These are phyloP conservation scores for Nerophis lumbriciformis DNA, from an alignment of 2,113 vertebrate species.

Conservation along the genomic window DNA sequence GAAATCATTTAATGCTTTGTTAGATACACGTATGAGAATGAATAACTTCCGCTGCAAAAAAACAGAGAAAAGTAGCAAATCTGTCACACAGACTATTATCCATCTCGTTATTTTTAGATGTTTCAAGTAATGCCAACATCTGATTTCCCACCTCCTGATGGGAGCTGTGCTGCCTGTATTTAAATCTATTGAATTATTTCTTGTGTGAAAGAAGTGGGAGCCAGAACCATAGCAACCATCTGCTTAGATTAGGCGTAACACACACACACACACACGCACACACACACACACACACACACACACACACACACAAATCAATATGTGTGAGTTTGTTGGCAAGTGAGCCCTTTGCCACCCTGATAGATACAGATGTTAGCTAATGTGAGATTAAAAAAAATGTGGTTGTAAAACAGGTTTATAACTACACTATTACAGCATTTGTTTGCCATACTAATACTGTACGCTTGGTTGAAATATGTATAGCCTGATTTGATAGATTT, in stretches of 20 bases:
- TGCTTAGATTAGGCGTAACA: constrained; percentile 38
- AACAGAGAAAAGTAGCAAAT: background rate
- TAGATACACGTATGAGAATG: background rate
- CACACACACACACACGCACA: constrained; percentile 26
- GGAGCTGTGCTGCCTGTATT: constrained; percentile 32
- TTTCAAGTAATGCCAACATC: background rate
- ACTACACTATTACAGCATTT: background rate
- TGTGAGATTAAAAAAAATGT: background rate
- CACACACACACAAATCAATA: constrained; percentile 52
- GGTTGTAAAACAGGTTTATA: constrained; percentile 9
- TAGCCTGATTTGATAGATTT: too few relatives aligned
- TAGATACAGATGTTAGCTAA: constrained; percentile 54
- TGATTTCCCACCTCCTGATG: constrained; percentile 10
- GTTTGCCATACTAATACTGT: constrained; percentile 10
- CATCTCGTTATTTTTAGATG: background rate
- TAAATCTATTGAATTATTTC: constrained; percentile 58
- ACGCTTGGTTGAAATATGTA: background rate
- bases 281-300: constrained; percentile 18
- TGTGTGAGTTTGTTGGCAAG: constrained; percentile 27
- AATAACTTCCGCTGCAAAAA: background rate
- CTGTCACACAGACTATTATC: background rate
- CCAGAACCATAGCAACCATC: constrained; percentile 70
- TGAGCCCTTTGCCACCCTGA: constrained; percentile 22
- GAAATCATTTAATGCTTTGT: background rate
- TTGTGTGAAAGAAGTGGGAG: constrained; percentile 51